Evolutionary conservation across 2,113 vertebrate species (phyloP).

Genomic region (Ptychochromis oligacanthus): DNA sequence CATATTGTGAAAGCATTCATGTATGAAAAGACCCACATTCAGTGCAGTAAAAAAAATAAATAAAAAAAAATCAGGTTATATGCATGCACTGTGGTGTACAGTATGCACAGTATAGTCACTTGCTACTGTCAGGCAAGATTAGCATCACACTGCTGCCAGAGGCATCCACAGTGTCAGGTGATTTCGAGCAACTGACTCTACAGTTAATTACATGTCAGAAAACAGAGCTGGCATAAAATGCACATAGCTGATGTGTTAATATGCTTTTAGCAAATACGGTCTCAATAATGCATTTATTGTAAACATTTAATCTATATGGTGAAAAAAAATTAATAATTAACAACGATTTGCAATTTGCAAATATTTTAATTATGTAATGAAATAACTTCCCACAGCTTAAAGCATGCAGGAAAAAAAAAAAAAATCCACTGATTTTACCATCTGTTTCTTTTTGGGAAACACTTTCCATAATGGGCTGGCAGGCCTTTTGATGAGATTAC

Average conservation of each 20-base stretch:
- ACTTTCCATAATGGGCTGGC: conserved; percentile 7
- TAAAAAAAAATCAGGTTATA: conserved; percentile 8
- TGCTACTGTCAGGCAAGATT: conserved; percentile 48
- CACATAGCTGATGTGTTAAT: conserved; percentile 36
- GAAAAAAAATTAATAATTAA: conserved; percentile 8
- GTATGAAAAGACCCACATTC: background rate
- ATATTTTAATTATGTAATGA: background rate
- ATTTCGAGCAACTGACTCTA: conserved; percentile 55
- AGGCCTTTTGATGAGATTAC: conserved; percentile 47
- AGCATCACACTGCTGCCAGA: conserved; percentile 45
- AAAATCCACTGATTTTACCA: background rate
- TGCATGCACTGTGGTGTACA: conserved; percentile 25
- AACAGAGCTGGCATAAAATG: conserved; percentile 42
- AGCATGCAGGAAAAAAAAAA: background rate
- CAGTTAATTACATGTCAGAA: conserved; percentile 64
- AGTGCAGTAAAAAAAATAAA: conserved; percentile 6
- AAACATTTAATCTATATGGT: conserved; percentile 1
- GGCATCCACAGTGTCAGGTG: conserved; percentile 48
- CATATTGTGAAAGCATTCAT: background rate
- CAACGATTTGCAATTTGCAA: conserved; percentile 13
- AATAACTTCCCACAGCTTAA: background rate
- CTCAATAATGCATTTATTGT: background rate
- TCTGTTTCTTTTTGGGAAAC: conserved; percentile 8
- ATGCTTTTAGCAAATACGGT: conserved; percentile 24
- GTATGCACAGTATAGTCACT: conserved; percentile 52